Percentiles rank a stretch among this genome's conserved stretches.
These are phyloP conservation scores for Bombus waltoni DNA, from an alignment of 1,140 invertebrate species.

Conservation along the genomic window DNA sequence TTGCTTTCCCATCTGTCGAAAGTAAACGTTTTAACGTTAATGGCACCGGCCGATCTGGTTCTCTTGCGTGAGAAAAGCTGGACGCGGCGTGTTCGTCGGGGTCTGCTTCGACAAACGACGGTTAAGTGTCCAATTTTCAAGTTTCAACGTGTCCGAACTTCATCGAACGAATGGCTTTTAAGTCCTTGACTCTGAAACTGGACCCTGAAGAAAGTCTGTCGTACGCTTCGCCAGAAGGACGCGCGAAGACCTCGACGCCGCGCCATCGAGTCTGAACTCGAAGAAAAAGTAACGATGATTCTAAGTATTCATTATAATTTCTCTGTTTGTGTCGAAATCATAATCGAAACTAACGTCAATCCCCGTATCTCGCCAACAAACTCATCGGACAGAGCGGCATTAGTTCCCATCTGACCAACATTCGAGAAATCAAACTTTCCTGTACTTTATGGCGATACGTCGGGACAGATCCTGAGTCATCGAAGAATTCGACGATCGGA, in stretches of 20 bases:
- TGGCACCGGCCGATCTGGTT: background rate
- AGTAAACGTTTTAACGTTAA: constrained; percentile 35
- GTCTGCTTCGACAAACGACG: constrained; percentile 11
- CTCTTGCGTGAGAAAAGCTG: constrained; percentile 18
- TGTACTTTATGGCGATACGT: too few species aligned
- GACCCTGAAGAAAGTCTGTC: constrained; percentile 16
- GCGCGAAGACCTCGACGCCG: too few species aligned
- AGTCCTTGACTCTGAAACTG: constrained; percentile 51
- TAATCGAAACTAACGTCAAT: too few species aligned
- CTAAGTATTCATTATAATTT: too few species aligned
- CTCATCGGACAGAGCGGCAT: too few species aligned
- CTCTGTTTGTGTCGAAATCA: too few species aligned
- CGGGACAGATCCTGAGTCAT: too few species aligned
- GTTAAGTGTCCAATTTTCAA: constrained; percentile 37
- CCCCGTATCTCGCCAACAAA: too few species aligned
- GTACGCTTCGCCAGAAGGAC: background rate
- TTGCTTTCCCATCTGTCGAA: constrained; percentile 7
- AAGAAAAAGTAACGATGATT: background rate
- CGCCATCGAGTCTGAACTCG: background rate
- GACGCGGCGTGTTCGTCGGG: background rate
- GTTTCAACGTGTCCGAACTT: constrained; percentile 63
- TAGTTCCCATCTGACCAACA: too few species aligned
- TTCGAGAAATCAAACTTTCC: too few species aligned
- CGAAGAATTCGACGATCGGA: too few species aligned
- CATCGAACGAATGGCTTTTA: constrained; percentile 44